Evolutionary conservation across 2,888 invertebrate genomes (phyloP).

Genomic region (Cephalotes varians): DNA sequence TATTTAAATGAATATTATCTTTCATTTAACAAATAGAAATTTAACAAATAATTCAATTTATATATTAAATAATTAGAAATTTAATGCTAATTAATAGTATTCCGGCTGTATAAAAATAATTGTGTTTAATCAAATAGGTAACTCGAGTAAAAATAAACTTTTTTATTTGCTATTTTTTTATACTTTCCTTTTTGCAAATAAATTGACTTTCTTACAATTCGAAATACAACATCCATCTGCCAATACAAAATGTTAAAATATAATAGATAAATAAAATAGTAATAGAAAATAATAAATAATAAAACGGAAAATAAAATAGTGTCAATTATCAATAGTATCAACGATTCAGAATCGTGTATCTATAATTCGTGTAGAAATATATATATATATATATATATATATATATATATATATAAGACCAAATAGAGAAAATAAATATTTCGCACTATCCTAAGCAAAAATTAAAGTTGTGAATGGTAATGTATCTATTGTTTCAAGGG

Average conservation of each 20-base stretch:
- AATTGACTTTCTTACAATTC: neutral
- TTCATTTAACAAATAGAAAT: neutral
- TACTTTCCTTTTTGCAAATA: neutral
- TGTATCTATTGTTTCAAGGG: slow-evolving; percentile 62
- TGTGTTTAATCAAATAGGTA: no score
- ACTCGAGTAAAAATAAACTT: neutral
- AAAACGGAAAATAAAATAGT: neutral
- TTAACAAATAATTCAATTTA: neutral
- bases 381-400: neutral
- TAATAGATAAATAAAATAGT: neutral
- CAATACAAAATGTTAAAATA: neutral
- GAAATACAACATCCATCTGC: neutral
- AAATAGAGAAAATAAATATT: slow-evolving; percentile 2
- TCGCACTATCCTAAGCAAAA: slow-evolving; percentile 50
- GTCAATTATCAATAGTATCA: neutral
- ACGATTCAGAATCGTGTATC: neutral
- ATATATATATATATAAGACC: neutral
- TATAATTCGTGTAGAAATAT: neutral
- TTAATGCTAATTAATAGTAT: neutral
- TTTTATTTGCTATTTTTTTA: neutral
- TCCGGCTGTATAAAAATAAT: neutral
- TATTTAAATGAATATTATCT: neutral
- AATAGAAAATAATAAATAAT: slow-evolving; percentile 2
- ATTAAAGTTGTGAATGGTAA: slow-evolving; percentile 50
- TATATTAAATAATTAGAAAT: neutral